Evolutionary conservation across 1,140 invertebrate species (phyloP), one percentile per base, ranked within the genome.

Genomic region (Octopus sinensis): DNA sequence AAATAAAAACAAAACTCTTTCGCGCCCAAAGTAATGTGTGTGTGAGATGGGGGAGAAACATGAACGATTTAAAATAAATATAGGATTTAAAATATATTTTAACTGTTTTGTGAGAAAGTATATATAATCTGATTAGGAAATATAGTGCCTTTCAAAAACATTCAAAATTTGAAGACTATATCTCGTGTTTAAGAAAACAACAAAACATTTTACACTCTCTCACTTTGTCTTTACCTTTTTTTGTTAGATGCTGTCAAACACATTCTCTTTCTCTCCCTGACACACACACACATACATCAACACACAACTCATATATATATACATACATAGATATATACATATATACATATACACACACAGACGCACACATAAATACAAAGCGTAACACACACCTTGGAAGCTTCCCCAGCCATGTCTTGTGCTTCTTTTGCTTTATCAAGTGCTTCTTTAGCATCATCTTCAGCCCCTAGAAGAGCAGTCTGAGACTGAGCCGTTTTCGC

Each of bases 341-440:
- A 79, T 51, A 79, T 79, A 43, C 10, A 79, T 7, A n/a, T 6
- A 6, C 6, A 6, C 9, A 9, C 6, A 79, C 12, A 79, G 23
- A 52, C 17, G 9, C 7, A 9, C 53, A 9, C 6, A 79, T 17
- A 53, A 30, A 83, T 17, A 4, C 30, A 62, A 9, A 9, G 56
- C 7, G 56, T 62, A 7, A 62, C 62, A 54, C 79, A 89, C 92
- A 95, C 95, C 91, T 94, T 91, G 2, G 94, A 95, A 6, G 95
- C 95, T 87, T 94, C 93, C 85, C 94, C 92, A 79, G 92, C 91
- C 91, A 94, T 93, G 53, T 93, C 91, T 88, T 96, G 93, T 0
- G 97, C 96, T 80, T 94, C 91, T 86, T 94, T 92, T 0, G 96
- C 96, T 84, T 94, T 93, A 82, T 93, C 91, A 76, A 94, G 93